These are phyloP conservation scores for Plagodis dolabraria DNA, from an alignment of 2,888 invertebrate species.

Conservation along the genomic window DNA sequence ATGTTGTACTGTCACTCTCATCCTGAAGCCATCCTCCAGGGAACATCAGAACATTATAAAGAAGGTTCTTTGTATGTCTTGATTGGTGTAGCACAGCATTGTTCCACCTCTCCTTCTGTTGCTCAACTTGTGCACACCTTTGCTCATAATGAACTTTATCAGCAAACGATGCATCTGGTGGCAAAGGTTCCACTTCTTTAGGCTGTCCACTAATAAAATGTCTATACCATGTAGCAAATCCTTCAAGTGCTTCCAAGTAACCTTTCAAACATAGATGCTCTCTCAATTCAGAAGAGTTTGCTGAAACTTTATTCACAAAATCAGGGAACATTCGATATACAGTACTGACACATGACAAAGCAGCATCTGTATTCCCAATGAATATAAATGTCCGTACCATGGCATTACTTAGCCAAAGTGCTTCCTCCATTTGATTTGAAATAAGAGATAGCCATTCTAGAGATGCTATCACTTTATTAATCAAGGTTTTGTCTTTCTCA, in stretches of 20 bases:
- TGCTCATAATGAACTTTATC: slow-evolving; percentile 96
- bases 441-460: slow-evolving; percentile 95
- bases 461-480: slow-evolving; percentile 78
- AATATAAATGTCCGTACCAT: slow-evolving; percentile 94
- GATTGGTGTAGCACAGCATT: slow-evolving; percentile 89
- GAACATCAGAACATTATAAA: slow-evolving; percentile 95
- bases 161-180: slow-evolving; percentile 89
- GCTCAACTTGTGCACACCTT: slow-evolving; percentile 90
- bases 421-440: slow-evolving; percentile 90
- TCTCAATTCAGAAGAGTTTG: slow-evolving; percentile 82
- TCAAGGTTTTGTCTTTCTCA: slow-evolving; percentile 74
- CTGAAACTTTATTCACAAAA: slow-evolving; percentile 67
- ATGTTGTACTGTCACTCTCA: slow-evolving; percentile 81
- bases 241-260: slow-evolving; percentile 94
- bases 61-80: slow-evolving; percentile 89
- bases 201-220: slow-evolving; percentile 93
- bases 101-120: slow-evolving; percentile 91
- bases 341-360: slow-evolving; percentile 87
- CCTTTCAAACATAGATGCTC: slow-evolving; percentile 95
- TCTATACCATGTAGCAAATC: slow-evolving; percentile 95
- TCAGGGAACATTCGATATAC: slow-evolving; percentile 70
- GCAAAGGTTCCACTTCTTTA: slow-evolving; percentile 85
- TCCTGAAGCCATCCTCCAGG: slow-evolving; percentile 97
- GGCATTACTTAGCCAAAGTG: slow-evolving; percentile 94
- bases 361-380: slow-evolving; percentile 92